These are phyloP conservation scores for Mythimna albipuncta DNA, from an alignment of 2,888 invertebrate species.

Conservation along the genomic window DNA sequence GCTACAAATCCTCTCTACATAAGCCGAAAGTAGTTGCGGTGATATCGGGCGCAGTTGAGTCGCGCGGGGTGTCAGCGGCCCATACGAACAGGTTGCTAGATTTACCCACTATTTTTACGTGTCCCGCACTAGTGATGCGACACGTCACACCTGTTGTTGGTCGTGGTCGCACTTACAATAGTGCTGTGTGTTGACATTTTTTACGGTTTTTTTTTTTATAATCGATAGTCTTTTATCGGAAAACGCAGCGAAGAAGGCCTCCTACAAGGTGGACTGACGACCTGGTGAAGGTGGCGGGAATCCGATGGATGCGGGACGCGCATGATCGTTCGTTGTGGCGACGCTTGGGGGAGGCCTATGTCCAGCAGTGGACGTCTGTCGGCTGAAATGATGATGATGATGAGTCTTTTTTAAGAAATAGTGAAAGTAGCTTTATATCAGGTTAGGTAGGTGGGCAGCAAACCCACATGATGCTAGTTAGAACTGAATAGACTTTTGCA, in stretches of 20 bases:
- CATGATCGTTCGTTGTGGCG: too few relatives aligned
- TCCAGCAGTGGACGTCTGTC: too few relatives aligned
- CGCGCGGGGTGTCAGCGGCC: slow-evolving; percentile 70
- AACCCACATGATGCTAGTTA: neutral
- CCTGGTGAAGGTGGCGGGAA: too few relatives aligned
- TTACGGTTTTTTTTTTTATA: slow-evolving; percentile 19
- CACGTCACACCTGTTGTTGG: slow-evolving; percentile 85
- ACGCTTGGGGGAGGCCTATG: too few relatives aligned
- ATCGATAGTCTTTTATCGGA: neutral
- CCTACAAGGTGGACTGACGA: too few relatives aligned
- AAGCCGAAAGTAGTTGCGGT: slow-evolving; percentile 72
- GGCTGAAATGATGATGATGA: too few relatives aligned
- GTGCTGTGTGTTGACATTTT: slow-evolving; percentile 26
- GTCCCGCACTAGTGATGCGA: slow-evolving; percentile 85
- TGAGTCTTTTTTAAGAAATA: neutral
- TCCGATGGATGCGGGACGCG: too few relatives aligned
- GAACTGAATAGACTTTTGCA: too few relatives aligned
- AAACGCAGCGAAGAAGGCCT: too few relatives aligned
- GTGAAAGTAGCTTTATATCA: neutral
- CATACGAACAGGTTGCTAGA: slow-evolving; percentile 88
- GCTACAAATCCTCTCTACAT: slow-evolving; percentile 38
- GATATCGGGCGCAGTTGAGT: slow-evolving; percentile 71
- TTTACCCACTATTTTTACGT: slow-evolving; percentile 88
- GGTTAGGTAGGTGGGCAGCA: too few relatives aligned
- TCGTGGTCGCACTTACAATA: slow-evolving; percentile 53